Percentiles rank a stretch among this genome's conserved stretches.
These are phyloP conservation scores for Onychomys arenicola DNA, from an alignment of 2,797 vertebrate genomes.

Conservation along the genomic window DNA sequence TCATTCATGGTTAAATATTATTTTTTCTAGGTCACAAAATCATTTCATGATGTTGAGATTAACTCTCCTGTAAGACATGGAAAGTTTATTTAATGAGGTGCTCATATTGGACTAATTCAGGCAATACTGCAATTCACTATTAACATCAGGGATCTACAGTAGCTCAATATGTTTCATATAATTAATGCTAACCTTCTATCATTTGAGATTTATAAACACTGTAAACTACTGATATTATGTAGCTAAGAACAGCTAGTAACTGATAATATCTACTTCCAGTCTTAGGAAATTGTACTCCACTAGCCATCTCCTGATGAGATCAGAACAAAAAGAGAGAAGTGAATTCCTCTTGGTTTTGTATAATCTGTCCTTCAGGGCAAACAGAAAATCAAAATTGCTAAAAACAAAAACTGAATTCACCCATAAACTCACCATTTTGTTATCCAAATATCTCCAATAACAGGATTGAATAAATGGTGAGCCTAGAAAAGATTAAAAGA, in stretches of 20 bases:
- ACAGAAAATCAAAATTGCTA: not conserved
- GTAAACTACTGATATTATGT: slow-evolving; percentile 61
- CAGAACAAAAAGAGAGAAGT: not conserved
- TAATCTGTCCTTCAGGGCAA: slow-evolving; percentile 3
- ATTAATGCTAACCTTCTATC: slow-evolving; percentile 75
- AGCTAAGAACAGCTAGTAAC: slow-evolving; percentile 69
- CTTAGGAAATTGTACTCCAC: slow-evolving; percentile 57
- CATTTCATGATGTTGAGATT: not conserved
- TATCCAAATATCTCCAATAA: slow-evolving; percentile 19
- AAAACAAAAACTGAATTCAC: slow-evolving; percentile 3
- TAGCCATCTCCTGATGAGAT: slow-evolving; percentile 46
- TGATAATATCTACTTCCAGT: slow-evolving; percentile 52
- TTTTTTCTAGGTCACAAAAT: not conserved
- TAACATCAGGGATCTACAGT: slow-evolving; percentile 48
- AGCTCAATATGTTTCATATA: slow-evolving; percentile 69
- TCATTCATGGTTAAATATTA: not conserved
- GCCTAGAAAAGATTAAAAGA: not conserved
- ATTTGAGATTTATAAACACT: slow-evolving; percentile 76
- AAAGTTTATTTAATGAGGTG: slow-evolving; percentile 52
- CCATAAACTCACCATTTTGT: not conserved
- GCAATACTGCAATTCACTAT: slow-evolving; percentile 68
- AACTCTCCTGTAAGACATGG: slow-evolving; percentile 14
- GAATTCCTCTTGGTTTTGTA: not conserved
- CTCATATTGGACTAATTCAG: slow-evolving; percentile 62
- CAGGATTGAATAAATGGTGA: not conserved